Evolutionary conservation across 2,888 invertebrate genomes (phyloP), one percentile per base, ranked within the genome.

Genomic region (Chrysotoxum bicinctum): DNA sequence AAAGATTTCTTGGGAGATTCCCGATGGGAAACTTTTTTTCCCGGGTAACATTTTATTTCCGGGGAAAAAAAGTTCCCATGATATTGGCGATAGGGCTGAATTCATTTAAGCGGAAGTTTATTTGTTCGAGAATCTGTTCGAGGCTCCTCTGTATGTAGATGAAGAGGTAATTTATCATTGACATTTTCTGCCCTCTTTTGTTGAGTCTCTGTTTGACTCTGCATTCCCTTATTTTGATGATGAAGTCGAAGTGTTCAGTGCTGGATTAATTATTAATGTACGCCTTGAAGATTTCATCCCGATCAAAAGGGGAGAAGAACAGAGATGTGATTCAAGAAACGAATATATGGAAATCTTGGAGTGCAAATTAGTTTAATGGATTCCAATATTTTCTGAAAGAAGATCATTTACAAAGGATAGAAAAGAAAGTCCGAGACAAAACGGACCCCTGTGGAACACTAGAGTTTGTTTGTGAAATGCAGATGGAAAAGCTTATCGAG

Each of bases 71-170:
- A n/a, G n/a, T n/a, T n/a, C n/a, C n/a, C n/a, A n/a, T n/a, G n/a
- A n/a, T n/a, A n/a, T n/a, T n/a, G n/a, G n/a, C n/a, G n/a, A n/a
- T n/a, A n/a, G n/a, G n/a, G n/a, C n/a, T n/a, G n/a, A n/a, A 75
- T 84, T 70, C 75, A 79, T 66, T 84, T 70, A 79, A 79, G 79
- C 64, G 74, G 74, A 75, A 70, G 78, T 78, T 68, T 50, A 2
- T 8, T 56, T 35, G 40, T 60, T 52, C 58, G 35, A 54, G 37
- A 54, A 69, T 37, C 26, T 58, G 35, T 30, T 60, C 14, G 14
- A 43, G 54, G 30, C 48, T 72, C 40, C 35, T 62, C 3, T 16
- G 60, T n/a, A 60, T 23, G 7, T 19, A 12, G 9, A 40, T n/a
- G 40, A 40, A 60, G 60, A 58, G 8, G 58, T 37, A 0, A 60